These are phyloP conservation scores for Myripristis jacobus DNA, from an alignment of 2,797 vertebrate genomes.

Conservation along the genomic window DNA sequence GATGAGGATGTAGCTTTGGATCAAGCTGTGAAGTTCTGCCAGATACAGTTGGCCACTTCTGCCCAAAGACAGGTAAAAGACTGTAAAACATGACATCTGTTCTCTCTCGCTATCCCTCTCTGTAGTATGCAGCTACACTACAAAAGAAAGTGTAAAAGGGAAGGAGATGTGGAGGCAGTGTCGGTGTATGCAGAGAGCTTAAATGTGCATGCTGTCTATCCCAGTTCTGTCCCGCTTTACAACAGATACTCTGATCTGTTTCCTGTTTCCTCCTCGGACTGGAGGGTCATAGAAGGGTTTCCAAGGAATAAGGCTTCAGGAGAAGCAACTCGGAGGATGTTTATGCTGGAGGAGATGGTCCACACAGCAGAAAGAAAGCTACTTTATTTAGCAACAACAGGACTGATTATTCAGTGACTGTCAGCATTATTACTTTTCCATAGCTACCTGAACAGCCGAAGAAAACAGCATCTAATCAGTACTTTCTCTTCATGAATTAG, in stretches of 20 bases:
- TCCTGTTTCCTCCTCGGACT: neutral
- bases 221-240: neutral
- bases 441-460: neutral
- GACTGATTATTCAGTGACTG: neutral
- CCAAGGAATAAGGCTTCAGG: neutral
- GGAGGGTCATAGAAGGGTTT: neutral
- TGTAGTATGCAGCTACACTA: too few relatives aligned
- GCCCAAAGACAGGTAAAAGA: conserved; percentile 94
- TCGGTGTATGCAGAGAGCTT: conserved; percentile 1
- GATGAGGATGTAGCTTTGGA: conserved; percentile 97
- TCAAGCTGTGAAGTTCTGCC: conserved; percentile 98
- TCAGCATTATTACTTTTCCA: neutral
- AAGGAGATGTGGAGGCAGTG: neutral
- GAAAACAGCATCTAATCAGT: neutral
- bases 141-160: too few relatives aligned
- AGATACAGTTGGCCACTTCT: conserved; percentile 93
- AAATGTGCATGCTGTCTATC: neutral
- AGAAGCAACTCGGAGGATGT: neutral
- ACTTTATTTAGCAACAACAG: neutral
- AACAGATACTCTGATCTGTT: neutral
- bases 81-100: conserved; percentile 6
- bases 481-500: neutral
- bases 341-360: neutral
- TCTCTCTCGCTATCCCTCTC: conserved; percentile 3
- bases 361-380: neutral